Conservation (phyloP, 2,888 invertebrate species). For the Andrena chrysosceles region DNA sequence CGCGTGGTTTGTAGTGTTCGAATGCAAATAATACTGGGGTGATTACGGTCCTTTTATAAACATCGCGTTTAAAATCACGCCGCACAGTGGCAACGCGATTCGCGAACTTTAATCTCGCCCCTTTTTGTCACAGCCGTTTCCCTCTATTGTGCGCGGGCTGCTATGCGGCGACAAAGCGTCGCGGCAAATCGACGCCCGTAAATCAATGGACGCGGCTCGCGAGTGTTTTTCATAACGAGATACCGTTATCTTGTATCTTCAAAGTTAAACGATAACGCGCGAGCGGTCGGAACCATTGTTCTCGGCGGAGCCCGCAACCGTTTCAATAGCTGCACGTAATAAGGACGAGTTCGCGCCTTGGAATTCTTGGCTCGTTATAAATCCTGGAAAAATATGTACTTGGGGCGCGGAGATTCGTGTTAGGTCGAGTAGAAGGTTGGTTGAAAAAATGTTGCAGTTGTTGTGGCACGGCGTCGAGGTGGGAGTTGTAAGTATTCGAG, state of each 20-base stretch:
- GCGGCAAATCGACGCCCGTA: slow-evolving; percentile 32
- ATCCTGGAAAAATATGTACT: slow-evolving; percentile 13
- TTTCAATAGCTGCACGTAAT: slow-evolving; percentile 24
- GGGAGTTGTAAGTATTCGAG: too few species aligned
- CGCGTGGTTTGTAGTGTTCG: background rate
- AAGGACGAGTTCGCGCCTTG: background rate
- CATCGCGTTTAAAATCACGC: background rate
- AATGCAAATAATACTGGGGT: background rate
- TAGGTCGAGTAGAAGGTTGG: too few species aligned
- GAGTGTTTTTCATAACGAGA: slow-evolving; percentile 33
- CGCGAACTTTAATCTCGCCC: slow-evolving; percentile 13
- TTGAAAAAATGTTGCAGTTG: too few species aligned
- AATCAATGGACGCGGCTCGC: slow-evolving; percentile 13
- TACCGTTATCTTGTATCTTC: slow-evolving; percentile 13
- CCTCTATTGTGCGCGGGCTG: slow-evolving; percentile 1
- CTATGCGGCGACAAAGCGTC: slow-evolving; percentile 17
- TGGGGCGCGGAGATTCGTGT: too few species aligned
- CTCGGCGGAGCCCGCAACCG: slow-evolving; percentile 9
- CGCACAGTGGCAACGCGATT: slow-evolving; percentile 11
- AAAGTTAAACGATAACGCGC: slow-evolving; percentile 21
- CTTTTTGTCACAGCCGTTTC: background rate
- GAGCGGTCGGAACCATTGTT: slow-evolving; percentile 15
- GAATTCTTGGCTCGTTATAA: slow-evolving; percentile 7
- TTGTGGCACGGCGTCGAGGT: too few species aligned
- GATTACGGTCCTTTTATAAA: background rate